A percentile compares a stretch with the other conserved stretches of the same genome.
These are phyloP conservation scores for Dicranocentrus wangi DNA, from an alignment of 2,888 invertebrate species.

Conservation along the genomic window DNA sequence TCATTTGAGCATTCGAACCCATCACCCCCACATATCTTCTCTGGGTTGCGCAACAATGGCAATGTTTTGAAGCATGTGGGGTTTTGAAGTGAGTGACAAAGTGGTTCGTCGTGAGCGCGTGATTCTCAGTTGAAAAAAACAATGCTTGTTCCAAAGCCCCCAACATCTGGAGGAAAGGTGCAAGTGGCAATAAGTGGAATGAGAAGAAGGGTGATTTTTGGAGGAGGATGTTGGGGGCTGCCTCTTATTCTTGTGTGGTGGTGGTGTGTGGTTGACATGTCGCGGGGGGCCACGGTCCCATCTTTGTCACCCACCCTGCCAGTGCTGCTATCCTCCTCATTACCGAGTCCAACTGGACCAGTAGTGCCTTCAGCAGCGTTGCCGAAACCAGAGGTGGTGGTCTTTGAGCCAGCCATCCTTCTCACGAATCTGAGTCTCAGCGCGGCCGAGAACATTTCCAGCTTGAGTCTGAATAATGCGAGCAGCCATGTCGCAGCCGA, in stretches of 20 bases:
- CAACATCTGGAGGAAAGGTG: slow-evolving; percentile 23
- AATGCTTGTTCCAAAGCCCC: slow-evolving; percentile 33
- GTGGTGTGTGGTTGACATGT: neutral
- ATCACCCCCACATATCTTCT: too few relatives aligned
- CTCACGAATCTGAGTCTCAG: neutral
- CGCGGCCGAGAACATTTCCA: neutral
- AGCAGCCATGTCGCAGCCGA: neutral
- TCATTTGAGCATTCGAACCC: too few relatives aligned
- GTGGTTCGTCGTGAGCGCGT: too few relatives aligned
- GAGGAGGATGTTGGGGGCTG: slow-evolving; percentile 51
- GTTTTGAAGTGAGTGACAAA: too few relatives aligned
- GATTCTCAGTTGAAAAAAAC: too few relatives aligned
- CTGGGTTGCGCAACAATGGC: too few relatives aligned
- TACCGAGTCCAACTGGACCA: neutral
- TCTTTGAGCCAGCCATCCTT: neutral
- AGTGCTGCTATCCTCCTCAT: neutral
- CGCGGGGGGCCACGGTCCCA: slow-evolving; percentile 11
- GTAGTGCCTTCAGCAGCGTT: neutral
- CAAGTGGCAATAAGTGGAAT: neutral
- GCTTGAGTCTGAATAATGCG: neutral
- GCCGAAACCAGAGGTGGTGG: neutral
- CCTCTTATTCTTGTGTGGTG: slow-evolving; percentile 7
- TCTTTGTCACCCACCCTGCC: neutral
- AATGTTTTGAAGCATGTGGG: too few relatives aligned
- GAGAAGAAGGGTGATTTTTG: neutral